Percentiles rank a stretch among this genome's conserved stretches.
Conservation (phyloP, 2,113 vertebrate species). For the Gracilinanus agilis region DNA sequence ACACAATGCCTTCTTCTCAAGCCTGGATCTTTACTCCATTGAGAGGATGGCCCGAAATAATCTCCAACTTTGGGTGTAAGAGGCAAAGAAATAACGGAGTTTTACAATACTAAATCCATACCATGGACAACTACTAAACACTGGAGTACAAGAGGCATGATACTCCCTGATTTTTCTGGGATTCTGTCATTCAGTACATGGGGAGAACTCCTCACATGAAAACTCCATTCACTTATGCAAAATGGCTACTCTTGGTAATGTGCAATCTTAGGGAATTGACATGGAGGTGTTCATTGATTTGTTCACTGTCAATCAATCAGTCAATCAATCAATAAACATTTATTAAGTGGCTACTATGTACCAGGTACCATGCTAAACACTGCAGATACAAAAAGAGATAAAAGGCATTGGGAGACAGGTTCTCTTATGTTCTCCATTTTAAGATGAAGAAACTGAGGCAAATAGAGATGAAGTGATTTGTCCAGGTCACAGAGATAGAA, state of each 20-base stretch:
- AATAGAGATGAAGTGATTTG: background rate
- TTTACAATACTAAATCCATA: background rate
- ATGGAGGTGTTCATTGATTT: background rate
- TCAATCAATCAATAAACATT: background rate
- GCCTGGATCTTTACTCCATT: background rate
- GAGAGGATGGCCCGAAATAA: background rate
- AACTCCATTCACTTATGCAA: background rate
- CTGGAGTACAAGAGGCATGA: background rate
- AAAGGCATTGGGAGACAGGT: background rate
- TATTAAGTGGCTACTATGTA: background rate
- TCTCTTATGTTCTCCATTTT: background rate
- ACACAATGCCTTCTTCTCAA: background rate
- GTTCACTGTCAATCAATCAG: background rate
- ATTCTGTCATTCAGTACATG: background rate
- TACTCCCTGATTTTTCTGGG: background rate
- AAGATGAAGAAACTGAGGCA: background rate
- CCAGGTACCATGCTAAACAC: background rate
- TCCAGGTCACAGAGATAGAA: background rate
- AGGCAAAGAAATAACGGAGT: constrained; percentile 18
- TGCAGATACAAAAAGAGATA: too few relatives aligned
- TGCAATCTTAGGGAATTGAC: background rate
- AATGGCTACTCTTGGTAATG: background rate
- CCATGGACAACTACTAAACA: background rate
- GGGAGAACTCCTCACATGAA: background rate
- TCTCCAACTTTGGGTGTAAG: background rate